Base-by-base conservation (phyloP, 2,888 invertebrate genomes). In the Sepioteuthis lessoniana region DNA sequence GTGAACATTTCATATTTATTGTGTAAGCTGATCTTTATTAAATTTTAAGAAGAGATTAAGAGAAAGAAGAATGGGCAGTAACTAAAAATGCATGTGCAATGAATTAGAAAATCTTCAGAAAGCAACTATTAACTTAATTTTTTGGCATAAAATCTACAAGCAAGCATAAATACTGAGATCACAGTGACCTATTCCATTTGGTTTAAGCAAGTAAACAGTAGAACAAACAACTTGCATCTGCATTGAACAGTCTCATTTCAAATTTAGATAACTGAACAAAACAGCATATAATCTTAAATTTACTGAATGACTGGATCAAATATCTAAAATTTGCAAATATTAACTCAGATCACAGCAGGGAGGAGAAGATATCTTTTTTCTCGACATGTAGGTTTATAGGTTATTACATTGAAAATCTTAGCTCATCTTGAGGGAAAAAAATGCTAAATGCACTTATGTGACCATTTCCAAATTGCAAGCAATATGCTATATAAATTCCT, bases 51-150 rank as follows among this genome's bases (percentile, higher is more conserved):
- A 76, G n/a, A n/a, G n/a, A n/a, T n/a, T 76, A 76, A 76, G 13
- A 76, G 10, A 76, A n/a, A n/a, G 2, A 35, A 76, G 13, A 76
- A 16, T 76, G 76, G 76, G 19, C n/a, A n/a, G 13, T 76, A 76
- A 76, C n/a, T 35, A 76, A n/a, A 76, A 10, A 3, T 76, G n/a
- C 35, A 76, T 76, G n/a, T n/a, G 76, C 76, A 76, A 76, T 76
- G 76, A 76, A 76, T 76, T 76, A 76, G n/a, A 76, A 76, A 76
- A n/a, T n/a, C 76, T 76, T 76, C 76, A 76, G 76, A 35, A 76
- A 35, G 16, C 76, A 76, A n/a, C 13, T 16, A 76, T 76, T 76
- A 60, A 60, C 8, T 60, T 60, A 76, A 55, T 28, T 55, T 55
- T 55, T 55, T 35, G 76, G 76, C n/a, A 35, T n/a, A 76, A 76